phyloP scores from a whole-genome alignment of 2,113 vertebrate species.

The Agapornis roseicollis region DNA sequence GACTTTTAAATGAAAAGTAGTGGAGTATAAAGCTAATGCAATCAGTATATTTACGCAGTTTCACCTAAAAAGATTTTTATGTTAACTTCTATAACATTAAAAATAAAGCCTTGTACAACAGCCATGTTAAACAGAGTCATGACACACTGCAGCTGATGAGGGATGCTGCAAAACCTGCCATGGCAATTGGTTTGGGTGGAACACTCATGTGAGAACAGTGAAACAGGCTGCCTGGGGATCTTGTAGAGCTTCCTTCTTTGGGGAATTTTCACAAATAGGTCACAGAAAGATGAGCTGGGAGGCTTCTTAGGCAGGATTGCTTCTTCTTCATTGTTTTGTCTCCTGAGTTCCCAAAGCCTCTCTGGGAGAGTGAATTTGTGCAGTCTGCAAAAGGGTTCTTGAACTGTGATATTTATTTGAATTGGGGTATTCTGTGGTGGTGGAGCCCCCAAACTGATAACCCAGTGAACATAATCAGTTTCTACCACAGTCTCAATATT shows the following conservation, averaged over 20 bases:
- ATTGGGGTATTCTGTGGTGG: neutral
- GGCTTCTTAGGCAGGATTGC: neutral
- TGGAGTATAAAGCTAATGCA: neutral
- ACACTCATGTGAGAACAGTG: neutral
- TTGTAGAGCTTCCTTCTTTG: neutral
- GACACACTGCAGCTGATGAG: neutral
- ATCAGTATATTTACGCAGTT: neutral
- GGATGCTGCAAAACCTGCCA: neutral
- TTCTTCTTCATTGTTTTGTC: neutral
- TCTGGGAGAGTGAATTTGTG: neutral
- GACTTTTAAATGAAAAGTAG: neutral
- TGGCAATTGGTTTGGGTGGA: neutral
- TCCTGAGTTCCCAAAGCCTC: neutral
- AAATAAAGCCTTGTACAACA: neutral
- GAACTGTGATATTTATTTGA: neutral
- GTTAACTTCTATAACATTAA: neutral
- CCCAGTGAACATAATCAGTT: neutral
- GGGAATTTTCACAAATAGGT: slow-evolving; percentile 34
- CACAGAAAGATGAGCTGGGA: neutral
- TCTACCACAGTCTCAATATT: neutral
- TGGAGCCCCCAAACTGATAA: neutral
- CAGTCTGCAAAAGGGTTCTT: neutral
- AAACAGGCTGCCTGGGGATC: neutral
- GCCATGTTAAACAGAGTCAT: neutral
- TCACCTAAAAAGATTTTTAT: neutral